Evolutionary conservation across 2,113 vertebrate genomes (phyloP), one percentile per base, ranked within the genome.

Genomic region (Salvelinus sp.): DNA sequence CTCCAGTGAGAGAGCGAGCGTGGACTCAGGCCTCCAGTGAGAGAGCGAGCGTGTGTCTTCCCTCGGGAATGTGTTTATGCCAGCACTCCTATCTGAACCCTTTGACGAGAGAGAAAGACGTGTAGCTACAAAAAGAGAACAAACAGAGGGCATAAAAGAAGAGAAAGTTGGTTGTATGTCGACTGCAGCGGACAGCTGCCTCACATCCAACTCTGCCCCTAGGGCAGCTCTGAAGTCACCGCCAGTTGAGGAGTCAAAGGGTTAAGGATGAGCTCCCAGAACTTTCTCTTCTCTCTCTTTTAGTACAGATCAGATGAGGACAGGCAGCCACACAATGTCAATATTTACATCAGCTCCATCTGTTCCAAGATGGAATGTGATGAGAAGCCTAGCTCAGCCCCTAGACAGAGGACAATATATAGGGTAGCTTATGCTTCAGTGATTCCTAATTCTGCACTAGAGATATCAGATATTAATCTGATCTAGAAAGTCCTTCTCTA

Each of bases 321-420:
- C 84, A 81, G 76, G 75, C 78, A 86, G 85, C 80, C 80, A 74
- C 0, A 57, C 50, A 66, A 72, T 82, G 74, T 82, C 85, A 90
- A 89, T 89, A 89, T 90, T 89, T 90, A 84, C 74, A 72, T 20
- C 57, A 28, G 6, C 7, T 6, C 6, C 62, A 72, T 20, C 57
- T 22, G 3, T 5, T 9, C 6, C 62, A 54, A 67, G 72, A 72
- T 28, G 0, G n/a, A 38, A 14, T 20, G 64, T 74, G 33, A 66
- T 16, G 63, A 75, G 33, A 66, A 14, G 69, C 4, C 66, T n/a
- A 33, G 18, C 28, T 20, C 0, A 58, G 9, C 62, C 83, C 63
- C 54, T 23, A 60, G 54, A 20, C 3, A 62, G 67, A 44, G 10
- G 33, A 60, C 74, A 54, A 22, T 66, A 73, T 25, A 54, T 25